Conservation (phyloP, 1,140 invertebrate species). For the Gryon sp. region DNA sequence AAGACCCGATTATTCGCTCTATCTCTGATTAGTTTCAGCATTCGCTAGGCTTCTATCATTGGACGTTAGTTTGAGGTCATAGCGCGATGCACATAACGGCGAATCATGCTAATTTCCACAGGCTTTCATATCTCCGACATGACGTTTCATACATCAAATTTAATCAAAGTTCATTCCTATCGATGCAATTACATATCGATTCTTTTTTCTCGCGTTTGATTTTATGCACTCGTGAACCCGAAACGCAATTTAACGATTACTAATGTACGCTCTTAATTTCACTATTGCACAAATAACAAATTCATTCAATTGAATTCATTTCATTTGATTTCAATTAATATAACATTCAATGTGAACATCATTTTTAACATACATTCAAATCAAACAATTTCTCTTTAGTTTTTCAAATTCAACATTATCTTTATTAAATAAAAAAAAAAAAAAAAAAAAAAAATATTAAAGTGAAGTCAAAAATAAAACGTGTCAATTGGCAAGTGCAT, state of each 20-base stretch:
- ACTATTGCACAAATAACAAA: neutral
- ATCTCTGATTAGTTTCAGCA: slow-evolving; percentile 28
- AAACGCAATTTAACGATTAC: neutral
- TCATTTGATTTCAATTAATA: neutral
- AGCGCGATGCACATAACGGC: slow-evolving; percentile 48
- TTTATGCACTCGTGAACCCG: slow-evolving; percentile 10
- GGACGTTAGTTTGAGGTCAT: slow-evolving; percentile 42
- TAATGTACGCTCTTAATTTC: too few relatives aligned
- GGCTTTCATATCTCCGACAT: slow-evolving; percentile 35
- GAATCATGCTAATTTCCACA: slow-evolving; percentile 52
- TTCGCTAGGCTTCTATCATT: slow-evolving; percentile 26
- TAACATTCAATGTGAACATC: too few relatives aligned
- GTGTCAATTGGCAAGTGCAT: slow-evolving; percentile 8
- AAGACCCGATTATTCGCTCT: slow-evolving; percentile 23
- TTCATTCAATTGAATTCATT: neutral
- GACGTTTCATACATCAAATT: slow-evolving; percentile 35
- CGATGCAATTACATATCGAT: slow-evolving; percentile 33
- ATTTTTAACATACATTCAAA: too few relatives aligned
- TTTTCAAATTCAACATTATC: too few relatives aligned
- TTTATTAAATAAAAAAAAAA: neutral
- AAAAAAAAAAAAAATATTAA: too few relatives aligned
- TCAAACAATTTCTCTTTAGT: too few relatives aligned
- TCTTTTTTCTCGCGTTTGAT: slow-evolving; percentile 7
- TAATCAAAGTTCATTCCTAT: slow-evolving; percentile 39
- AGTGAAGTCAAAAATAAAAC: slow-evolving; percentile 14